Percentiles rank a stretch among this genome's conserved stretches.
These are phyloP conservation scores for Psix sp. DNA, from an alignment of 1,140 invertebrate species.

Conservation along the genomic window DNA sequence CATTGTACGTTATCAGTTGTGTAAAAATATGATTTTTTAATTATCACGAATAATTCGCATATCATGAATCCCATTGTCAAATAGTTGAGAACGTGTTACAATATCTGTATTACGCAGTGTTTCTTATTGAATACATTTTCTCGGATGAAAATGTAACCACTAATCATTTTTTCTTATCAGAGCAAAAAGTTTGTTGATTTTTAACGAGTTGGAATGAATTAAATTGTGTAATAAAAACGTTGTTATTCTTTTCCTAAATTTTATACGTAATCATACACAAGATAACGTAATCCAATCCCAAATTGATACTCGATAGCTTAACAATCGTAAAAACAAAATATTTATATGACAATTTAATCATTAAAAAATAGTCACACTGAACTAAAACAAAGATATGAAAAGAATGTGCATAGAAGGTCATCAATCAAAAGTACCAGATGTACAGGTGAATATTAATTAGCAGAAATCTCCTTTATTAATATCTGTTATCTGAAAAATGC, in stretches of 20 bases:
- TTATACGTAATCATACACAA: too few relatives aligned
- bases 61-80: slow-evolving; percentile 2
- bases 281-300: too few relatives aligned
- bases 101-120: slow-evolving; percentile 19
- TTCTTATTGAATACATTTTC: slow-evolving; percentile 22
- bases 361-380: not conserved
- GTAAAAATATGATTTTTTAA: not conserved
- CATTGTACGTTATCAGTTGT: not conserved
- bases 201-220: slow-evolving; percentile 6
- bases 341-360: too few relatives aligned
- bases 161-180: slow-evolving; percentile 1
- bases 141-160: slow-evolving; percentile 29
- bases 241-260: too few relatives aligned
- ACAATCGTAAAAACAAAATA: too few relatives aligned
- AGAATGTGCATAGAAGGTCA: too few relatives aligned
- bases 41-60: not conserved
- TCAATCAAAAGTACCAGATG: slow-evolving; percentile 11
- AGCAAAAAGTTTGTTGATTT: slow-evolving; percentile 16
- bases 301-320: too few relatives aligned
- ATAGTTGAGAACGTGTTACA: slow-evolving; percentile 22
- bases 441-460: slow-evolving; percentile 17
- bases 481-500: too few relatives aligned
- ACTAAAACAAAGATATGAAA: not conserved
- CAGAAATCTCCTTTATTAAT: too few relatives aligned
- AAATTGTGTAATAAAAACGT: not conserved